phyloP scores from a whole-genome alignment of 2,888 invertebrate genomes.

The Protophormia terraenovae region DNA sequence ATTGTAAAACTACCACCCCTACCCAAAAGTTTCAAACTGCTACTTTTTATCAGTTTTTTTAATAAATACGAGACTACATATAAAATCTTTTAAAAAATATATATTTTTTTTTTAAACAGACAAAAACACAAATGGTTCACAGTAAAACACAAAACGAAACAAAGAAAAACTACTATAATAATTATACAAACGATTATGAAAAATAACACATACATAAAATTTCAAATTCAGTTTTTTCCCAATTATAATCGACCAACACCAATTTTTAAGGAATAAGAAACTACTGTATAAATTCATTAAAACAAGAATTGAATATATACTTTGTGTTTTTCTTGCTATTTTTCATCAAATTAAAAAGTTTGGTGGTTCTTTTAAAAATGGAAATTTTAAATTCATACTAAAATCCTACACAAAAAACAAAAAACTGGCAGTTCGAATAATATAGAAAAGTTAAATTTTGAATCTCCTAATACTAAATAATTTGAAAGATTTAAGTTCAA shows the following conservation, averaged over 20 bases:
- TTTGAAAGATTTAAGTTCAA: neutral
- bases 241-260: slow-evolving; percentile 48
- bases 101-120: neutral
- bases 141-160: slow-evolving; percentile 47
- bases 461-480: slow-evolving; percentile 15
- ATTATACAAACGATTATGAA: slow-evolving; percentile 19
- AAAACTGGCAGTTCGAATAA: neutral
- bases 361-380: slow-evolving; percentile 4
- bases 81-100: slow-evolving; percentile 10
- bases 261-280: slow-evolving; percentile 17
- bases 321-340: slow-evolving; percentile 51
- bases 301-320: slow-evolving; percentile 43
- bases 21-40: slow-evolving; percentile 30
- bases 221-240: slow-evolving; percentile 8
- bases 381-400: slow-evolving; percentile 35
- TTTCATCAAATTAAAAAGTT: neutral
- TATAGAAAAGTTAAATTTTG: neutral
- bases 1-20: slow-evolving; percentile 50
- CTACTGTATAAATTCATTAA: slow-evolving; percentile 12
- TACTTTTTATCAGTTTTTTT: slow-evolving; percentile 6
- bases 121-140: slow-evolving; percentile 43
- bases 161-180: slow-evolving; percentile 39
- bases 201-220: slow-evolving; percentile 18
- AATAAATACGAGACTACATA: neutral
- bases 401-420: slow-evolving; percentile 12